These are phyloP conservation scores for Ellobius talpinus DNA, from an alignment of 2,113 vertebrate genomes.

Conservation along the genomic window DNA sequence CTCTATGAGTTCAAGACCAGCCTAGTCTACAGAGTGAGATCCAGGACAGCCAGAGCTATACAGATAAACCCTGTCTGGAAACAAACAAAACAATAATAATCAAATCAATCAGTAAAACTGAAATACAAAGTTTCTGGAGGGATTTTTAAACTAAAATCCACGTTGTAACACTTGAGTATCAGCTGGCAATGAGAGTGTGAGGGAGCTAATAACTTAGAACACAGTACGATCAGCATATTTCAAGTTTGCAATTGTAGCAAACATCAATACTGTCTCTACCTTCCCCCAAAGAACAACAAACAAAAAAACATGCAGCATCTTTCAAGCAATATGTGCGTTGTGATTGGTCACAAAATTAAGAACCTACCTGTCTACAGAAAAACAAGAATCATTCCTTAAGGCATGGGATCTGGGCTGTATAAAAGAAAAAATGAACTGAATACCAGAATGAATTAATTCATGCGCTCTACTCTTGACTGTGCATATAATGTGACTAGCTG, in stretches of 20 bases:
- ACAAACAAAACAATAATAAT: too few relatives aligned
- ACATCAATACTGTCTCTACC: background rate
- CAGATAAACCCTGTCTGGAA: background rate
- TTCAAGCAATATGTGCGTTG: background rate
- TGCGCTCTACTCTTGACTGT: background rate
- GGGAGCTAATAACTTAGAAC: background rate
- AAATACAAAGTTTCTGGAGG: background rate
- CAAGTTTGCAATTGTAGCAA: background rate
- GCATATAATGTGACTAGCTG: background rate
- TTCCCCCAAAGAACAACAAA: background rate
- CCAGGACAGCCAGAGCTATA: background rate
- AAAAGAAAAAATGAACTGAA: background rate
- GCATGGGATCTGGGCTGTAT: background rate
- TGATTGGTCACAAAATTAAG: background rate
- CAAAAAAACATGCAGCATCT: background rate
- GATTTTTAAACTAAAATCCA: background rate
- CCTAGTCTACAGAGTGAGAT: background rate
- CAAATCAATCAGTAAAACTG: background rate
- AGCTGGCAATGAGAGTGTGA: background rate
- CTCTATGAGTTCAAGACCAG: background rate
- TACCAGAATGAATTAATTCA: background rate
- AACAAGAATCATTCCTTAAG: background rate
- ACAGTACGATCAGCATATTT: background rate
- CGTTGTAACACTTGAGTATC: background rate
- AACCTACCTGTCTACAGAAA: background rate